Conservation (phyloP, 2,888 invertebrate genomes). For the Mythimna lalbum region DNA sequence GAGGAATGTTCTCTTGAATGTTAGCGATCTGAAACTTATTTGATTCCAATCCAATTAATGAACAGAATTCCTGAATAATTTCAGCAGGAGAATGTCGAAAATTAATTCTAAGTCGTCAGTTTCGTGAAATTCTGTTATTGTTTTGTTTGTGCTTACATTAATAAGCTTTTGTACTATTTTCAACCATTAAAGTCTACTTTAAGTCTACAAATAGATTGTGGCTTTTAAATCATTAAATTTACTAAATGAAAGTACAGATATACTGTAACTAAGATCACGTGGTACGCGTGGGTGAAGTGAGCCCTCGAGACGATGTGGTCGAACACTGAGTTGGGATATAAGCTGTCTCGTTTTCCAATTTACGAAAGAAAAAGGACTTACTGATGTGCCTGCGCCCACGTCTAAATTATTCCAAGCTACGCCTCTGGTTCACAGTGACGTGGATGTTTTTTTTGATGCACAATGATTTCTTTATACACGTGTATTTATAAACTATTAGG, state of each 20-base stretch:
- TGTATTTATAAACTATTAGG: too few relatives aligned
- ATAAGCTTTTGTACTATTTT: slow-evolving; percentile 5
- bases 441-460: too few relatives aligned
- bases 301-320: too few relatives aligned
- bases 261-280: too few relatives aligned
- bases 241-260: not conserved
- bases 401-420: too few relatives aligned
- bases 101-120: slow-evolving; percentile 1
- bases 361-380: too few relatives aligned
- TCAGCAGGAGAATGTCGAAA: not conserved
- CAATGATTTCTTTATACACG: too few relatives aligned
- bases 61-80: slow-evolving; percentile 17
- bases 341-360: too few relatives aligned
- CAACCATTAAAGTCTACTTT: not conserved
- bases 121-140: not conserved
- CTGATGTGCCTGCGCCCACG: too few relatives aligned
- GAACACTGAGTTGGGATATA: too few relatives aligned
- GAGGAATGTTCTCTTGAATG: slow-evolving; percentile 8
- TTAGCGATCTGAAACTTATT: slow-evolving; percentile 7
- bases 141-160: not conserved
- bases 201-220: not conserved
- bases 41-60: slow-evolving; percentile 15
- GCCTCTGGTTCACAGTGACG: too few relatives aligned
- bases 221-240: not conserved
- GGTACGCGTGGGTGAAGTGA: too few relatives aligned